Conservation (phyloP, 35 echinoderm and acorn worm species). For the Holothuria glaberrima region DNA sequence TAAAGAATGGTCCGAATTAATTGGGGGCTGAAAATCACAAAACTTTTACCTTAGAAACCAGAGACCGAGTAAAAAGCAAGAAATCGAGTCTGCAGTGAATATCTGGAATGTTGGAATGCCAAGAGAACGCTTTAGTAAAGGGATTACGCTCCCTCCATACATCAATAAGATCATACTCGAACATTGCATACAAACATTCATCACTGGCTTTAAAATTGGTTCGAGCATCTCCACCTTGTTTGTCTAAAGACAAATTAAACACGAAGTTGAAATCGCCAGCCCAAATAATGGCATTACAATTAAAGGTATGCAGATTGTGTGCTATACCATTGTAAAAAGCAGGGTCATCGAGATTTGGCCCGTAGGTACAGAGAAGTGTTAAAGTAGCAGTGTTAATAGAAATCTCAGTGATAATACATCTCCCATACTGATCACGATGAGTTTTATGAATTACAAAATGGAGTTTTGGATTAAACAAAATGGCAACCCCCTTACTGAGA, state of each 20-base stretch:
- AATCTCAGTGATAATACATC: too few species aligned
- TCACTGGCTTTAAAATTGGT: too few species aligned
- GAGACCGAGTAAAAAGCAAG: neutral
- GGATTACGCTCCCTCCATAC: too few species aligned
- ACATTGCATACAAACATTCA: neutral
- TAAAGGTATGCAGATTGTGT: neutral
- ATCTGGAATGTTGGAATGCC: too few species aligned
- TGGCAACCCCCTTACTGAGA: too few species aligned
- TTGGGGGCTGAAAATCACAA: neutral
- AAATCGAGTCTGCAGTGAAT: too few species aligned
- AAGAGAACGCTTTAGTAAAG: too few species aligned
- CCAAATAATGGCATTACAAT: conserved; percentile 4
- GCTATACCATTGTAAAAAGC: neutral
- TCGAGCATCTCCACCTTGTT: neutral
- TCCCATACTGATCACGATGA: too few species aligned
- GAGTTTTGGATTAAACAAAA: too few species aligned
- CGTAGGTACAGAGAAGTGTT: neutral
- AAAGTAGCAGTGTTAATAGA: too few species aligned
- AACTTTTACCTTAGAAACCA: too few species aligned
- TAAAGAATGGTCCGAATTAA: neutral
- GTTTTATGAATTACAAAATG: too few species aligned
- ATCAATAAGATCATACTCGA: neutral
- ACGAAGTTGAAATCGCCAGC: neutral
- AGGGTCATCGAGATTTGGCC: conserved; percentile 2
- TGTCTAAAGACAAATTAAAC: neutral